Conservation (phyloP, 2,797 vertebrate genomes). For the Peromyscus eremicus region DNA sequence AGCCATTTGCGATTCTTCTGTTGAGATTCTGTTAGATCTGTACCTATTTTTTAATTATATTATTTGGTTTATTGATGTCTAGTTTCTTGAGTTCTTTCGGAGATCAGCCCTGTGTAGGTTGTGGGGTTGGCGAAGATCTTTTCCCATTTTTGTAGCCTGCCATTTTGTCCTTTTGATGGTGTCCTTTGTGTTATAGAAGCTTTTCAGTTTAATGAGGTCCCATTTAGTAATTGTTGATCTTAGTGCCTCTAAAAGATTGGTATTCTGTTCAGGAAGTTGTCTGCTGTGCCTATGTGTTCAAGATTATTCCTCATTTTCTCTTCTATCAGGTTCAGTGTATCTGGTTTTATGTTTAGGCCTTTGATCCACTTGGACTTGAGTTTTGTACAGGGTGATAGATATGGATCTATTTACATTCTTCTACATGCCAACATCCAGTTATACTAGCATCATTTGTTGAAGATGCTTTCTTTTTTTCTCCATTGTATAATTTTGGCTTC, state of each 20-base stretch:
- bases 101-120: not conserved
- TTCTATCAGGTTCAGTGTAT: not conserved
- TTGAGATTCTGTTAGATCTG: not conserved
- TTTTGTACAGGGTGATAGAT: not conserved
- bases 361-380: not conserved
- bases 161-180: not conserved
- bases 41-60: not conserved
- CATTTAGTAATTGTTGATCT: not conserved
- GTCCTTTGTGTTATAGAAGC: not conserved
- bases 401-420: not conserved
- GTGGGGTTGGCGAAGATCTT: not conserved
- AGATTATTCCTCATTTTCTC: not conserved
- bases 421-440: not conserved
- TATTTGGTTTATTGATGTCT: not conserved
- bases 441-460: not conserved
- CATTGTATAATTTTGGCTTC: not conserved
- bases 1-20: not conserved
- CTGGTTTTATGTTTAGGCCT: not conserved
- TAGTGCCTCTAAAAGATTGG: not conserved
- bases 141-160: no score
- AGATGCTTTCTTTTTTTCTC: not conserved
- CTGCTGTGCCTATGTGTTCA: not conserved
- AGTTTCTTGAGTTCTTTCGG: not conserved
- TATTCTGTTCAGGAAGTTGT: not conserved
- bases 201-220: not conserved